Conservation (phyloP, 2,797 vertebrate genomes). For the Pogonophryne albipinna region DNA sequence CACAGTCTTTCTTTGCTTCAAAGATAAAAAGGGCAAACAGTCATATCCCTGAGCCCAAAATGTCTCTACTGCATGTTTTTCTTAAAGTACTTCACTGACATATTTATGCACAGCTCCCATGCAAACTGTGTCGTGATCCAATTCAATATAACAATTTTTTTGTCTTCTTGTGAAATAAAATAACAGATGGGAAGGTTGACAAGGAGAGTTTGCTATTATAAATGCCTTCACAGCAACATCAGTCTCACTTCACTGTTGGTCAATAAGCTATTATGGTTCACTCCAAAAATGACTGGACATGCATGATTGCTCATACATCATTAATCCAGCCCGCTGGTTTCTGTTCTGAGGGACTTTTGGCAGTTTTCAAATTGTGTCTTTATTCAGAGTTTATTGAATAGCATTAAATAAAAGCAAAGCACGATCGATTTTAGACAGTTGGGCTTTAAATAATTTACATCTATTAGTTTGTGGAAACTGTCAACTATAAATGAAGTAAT, state of each 20-base stretch:
- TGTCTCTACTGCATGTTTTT: background rate
- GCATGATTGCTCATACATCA: conserved; percentile 51
- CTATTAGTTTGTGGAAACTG: background rate
- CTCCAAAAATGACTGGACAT: conserved; percentile 48
- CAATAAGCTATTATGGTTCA: conserved; percentile 65
- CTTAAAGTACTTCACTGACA: background rate
- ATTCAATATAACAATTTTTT: conserved; percentile 29
- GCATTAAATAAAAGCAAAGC: conserved; percentile 19
- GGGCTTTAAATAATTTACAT: background rate
- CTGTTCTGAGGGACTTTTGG: conserved; percentile 31
- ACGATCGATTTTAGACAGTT: background rate
- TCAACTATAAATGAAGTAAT: background rate
- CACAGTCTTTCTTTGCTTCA: conserved; percentile 27
- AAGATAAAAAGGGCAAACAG: conserved; percentile 41
- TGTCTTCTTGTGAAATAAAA: conserved; percentile 18
- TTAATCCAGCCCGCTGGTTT: conserved; percentile 19
- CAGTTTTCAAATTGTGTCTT: conserved; percentile 43
- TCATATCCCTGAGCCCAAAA: conserved; percentile 25
- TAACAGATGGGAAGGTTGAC: conserved; percentile 23
- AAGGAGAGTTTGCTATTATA: conserved; percentile 37
- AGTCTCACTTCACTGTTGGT: conserved; percentile 56
- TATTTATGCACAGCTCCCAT: conserved; percentile 8
- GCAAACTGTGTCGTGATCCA: background rate
- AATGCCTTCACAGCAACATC: conserved; percentile 49
- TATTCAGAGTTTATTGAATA: conserved; percentile 35